phyloP scores from a whole-genome alignment of 2,888 invertebrate species.

The Sylvicola cinctus region DNA sequence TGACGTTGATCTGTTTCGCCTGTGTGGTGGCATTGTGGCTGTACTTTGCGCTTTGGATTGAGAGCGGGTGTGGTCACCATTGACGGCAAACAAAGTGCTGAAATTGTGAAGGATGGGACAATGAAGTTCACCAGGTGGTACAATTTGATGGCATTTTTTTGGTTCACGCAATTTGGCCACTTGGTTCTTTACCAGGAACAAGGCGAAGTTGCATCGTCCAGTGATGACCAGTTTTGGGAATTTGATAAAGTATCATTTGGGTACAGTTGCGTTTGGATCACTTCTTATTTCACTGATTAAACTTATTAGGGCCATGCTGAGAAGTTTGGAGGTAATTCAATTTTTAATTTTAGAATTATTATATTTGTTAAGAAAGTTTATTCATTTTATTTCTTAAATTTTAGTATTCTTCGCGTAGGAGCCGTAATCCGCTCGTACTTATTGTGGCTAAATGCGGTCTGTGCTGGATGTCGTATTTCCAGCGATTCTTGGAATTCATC shows the following conservation, averaged over 20 bases:
- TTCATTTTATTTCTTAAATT: slow-evolving; percentile 10
- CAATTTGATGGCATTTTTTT: slow-evolving; percentile 36
- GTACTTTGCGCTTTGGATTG: slow-evolving; percentile 37
- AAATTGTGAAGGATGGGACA: slow-evolving; percentile 9
- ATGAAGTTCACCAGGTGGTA: slow-evolving; percentile 26
- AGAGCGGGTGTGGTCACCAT: slow-evolving; percentile 31
- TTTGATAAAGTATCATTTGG: slow-evolving; percentile 44
- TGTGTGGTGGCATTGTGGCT: slow-evolving; percentile 33
- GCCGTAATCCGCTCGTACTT: slow-evolving; percentile 29
- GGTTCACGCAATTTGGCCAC: slow-evolving; percentile 40
- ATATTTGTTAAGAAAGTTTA: background rate
- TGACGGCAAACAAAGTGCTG: slow-evolving; percentile 14
- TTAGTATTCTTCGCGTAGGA: slow-evolving; percentile 25
- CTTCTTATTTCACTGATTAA: slow-evolving; percentile 50
- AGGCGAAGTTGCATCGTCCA: slow-evolving; percentile 24
- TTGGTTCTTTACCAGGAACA: slow-evolving; percentile 43
- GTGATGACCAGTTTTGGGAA: slow-evolving; percentile 27
- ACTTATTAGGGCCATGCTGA: slow-evolving; percentile 32
- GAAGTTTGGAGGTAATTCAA: slow-evolving; percentile 11
- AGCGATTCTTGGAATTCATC: slow-evolving; percentile 41
- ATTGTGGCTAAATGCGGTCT: slow-evolving; percentile 34
- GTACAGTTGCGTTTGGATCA: slow-evolving; percentile 58
- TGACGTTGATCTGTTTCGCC: slow-evolving; percentile 34
- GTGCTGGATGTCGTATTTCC: slow-evolving; percentile 44
- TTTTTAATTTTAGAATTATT: background rate